Conservation (phyloP, 2,113 vertebrate genomes). For the Scophthalmus maximus region DNA sequence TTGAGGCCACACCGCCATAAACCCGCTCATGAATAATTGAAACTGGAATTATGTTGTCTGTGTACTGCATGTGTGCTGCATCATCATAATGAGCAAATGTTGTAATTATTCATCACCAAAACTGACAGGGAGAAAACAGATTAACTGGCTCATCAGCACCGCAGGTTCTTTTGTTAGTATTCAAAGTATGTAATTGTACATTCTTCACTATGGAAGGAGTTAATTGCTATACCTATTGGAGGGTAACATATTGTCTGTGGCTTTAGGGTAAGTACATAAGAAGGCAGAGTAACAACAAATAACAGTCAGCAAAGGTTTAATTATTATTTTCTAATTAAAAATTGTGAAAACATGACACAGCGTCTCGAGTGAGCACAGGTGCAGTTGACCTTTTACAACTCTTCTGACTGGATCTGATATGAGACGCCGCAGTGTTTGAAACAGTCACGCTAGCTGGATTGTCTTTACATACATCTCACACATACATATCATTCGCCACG, state of each 20-base stretch:
- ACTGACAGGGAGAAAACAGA: slow-evolving; percentile 64
- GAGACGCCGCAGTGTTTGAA: slow-evolving; percentile 1
- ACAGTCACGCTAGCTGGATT: slow-evolving; percentile 1
- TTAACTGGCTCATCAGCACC: slow-evolving; percentile 66
- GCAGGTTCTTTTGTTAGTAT: slow-evolving; percentile 67
- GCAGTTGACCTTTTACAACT: not conserved
- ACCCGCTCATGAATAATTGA: slow-evolving; percentile 77
- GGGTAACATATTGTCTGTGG: slow-evolving; percentile 61
- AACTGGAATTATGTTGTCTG: slow-evolving; percentile 66
- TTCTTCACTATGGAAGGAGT: slow-evolving; percentile 61
- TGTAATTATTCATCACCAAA: slow-evolving; percentile 78
- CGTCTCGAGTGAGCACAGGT: slow-evolving; percentile 14
- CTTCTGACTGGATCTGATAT: not conserved
- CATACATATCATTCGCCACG: slow-evolving; percentile 32
- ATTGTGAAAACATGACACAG: not conserved
- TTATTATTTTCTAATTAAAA: slow-evolving; percentile 54
- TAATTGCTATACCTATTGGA: slow-evolving; percentile 73
- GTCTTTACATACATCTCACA: slow-evolving; percentile 5
- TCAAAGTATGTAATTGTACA: slow-evolving; percentile 62
- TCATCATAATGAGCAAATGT: slow-evolving; percentile 62
- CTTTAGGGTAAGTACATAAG: slow-evolving; percentile 49
- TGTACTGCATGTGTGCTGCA: slow-evolving; percentile 65
- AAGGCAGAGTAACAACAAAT: slow-evolving; percentile 47
- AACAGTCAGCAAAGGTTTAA: slow-evolving; percentile 50
- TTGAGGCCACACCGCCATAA: slow-evolving; percentile 62